Conservation (phyloP, 2,797 vertebrate species). For the Phrynocephalus vlangalii region DNA sequence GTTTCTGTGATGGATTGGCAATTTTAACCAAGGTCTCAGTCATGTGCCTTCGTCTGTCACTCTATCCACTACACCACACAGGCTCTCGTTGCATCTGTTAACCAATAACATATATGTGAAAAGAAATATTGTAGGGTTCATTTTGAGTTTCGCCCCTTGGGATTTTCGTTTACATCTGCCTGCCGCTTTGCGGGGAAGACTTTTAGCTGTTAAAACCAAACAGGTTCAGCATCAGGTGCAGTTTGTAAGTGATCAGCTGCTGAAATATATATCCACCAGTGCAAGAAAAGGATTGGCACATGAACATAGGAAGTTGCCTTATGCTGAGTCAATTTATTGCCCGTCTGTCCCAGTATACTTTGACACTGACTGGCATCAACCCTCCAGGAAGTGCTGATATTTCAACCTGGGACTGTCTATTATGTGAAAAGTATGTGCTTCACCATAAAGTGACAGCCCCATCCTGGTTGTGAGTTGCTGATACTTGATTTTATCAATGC, state of each 20-base stretch:
- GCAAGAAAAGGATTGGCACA: constrained; percentile 13
- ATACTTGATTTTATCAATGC: constrained; percentile 75
- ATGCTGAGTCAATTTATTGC: background rate
- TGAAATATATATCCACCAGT: background rate
- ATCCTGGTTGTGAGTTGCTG: constrained; percentile 63
- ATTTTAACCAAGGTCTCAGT: no score
- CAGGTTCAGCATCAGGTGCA: background rate
- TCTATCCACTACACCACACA: no score
- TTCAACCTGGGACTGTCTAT: background rate
- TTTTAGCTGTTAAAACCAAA: background rate
- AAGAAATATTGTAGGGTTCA: no score
- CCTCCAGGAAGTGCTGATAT: background rate
- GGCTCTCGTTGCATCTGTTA: no score
- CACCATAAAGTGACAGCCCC: background rate
- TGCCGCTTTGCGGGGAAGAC: background rate
- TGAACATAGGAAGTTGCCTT: constrained; percentile 44
- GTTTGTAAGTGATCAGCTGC: background rate
- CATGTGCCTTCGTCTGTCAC: no score
- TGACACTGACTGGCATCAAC: background rate
- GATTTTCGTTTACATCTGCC: background rate
- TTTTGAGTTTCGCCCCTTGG: background rate
- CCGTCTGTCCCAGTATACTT: background rate
- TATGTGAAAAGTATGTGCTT: background rate
- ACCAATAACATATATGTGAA: no score
- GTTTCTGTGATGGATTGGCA: no score